These are phyloP conservation scores for Stratiomys singularior DNA, from an alignment of 2,888 invertebrate genomes.

Conservation along the genomic window DNA sequence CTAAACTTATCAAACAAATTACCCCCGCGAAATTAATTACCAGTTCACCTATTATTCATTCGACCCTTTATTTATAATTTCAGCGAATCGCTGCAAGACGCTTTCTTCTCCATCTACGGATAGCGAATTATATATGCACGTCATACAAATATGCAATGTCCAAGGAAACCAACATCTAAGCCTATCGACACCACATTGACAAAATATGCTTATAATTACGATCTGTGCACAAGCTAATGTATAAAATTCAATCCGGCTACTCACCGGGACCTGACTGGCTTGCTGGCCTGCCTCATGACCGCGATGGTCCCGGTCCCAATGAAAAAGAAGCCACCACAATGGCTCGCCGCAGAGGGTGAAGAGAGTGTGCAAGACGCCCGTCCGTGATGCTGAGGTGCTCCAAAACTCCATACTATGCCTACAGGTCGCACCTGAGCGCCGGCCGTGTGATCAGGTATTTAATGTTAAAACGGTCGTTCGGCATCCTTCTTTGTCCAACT, in stretches of 20 bases:
- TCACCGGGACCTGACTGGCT: slow-evolving; percentile 24
- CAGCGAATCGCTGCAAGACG: slow-evolving; percentile 4
- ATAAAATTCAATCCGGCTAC: slow-evolving; percentile 40
- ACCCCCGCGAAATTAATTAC: slow-evolving; percentile 21
- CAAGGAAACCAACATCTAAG: neutral
- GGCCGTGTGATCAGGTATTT: slow-evolving; percentile 50
- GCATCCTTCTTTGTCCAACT: slow-evolving; percentile 21
- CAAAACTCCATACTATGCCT: slow-evolving; percentile 35
- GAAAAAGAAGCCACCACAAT: neutral
- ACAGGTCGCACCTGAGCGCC: slow-evolving; percentile 44
- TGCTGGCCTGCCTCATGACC: slow-evolving; percentile 2
- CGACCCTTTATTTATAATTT: slow-evolving; percentile 23
- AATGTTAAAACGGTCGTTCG: slow-evolving; percentile 41
- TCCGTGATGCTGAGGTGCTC: slow-evolving; percentile 2
- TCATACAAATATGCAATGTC: slow-evolving; percentile 29
- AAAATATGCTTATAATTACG: slow-evolving; percentile 42
- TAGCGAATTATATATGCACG: neutral
- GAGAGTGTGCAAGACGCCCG: neutral
- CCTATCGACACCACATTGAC: slow-evolving; percentile 44
- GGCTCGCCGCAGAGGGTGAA: neutral
- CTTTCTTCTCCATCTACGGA: slow-evolving; percentile 12
- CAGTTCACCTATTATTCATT: slow-evolving; percentile 8
- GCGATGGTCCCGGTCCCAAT: neutral
- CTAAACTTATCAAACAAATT: slow-evolving; percentile 4
- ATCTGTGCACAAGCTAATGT: slow-evolving; percentile 37